Evolutionary conservation across 1,140 invertebrate genomes (phyloP), one percentile per base, ranked within the genome.

Genomic region (Leptopilina clavipes): DNA sequence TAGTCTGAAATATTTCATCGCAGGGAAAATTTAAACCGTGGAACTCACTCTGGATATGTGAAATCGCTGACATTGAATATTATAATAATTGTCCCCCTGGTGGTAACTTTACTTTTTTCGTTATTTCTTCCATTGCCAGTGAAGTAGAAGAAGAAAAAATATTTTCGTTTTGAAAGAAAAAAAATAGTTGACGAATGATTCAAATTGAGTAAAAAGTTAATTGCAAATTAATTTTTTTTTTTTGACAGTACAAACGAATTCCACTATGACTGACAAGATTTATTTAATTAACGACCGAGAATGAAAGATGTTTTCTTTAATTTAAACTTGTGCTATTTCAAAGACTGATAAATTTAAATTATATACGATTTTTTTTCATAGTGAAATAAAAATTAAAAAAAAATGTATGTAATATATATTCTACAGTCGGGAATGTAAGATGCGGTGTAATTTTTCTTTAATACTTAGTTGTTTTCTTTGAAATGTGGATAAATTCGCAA

Each of bases 281-380:
- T n/a, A 52, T 52, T 52, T 17, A 52, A 52, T 52, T 52, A 52
- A 52, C n/a, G 48, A 52, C 14, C 14, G n/a, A 52, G n/a, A 12
- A 40, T 40, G 37, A 17, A n/a, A 52, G n/a, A 52, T 52, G 6
- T 52, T n/a, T 52, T 17, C 14, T 52, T 17, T 52, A 52, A 52
- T 52, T 52, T 52, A 52, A 52, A 52, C 48, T 52, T 52, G 5
- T 48, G 12, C 12, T 52, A 52, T 52, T 52, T 52, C 48, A 52
- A 52, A 17, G 0, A 17, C 48, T 52, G 48, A 52, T 52, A 52
- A 52, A 52, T 52, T 52, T 52, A 52, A 52, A n/a, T 52, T 40
- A 17, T 6, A 45, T n/a, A n/a, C n/a, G n/a, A 10, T 45, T 45
- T 17, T n/a, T 52, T 52, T 52, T 17, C 3, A 8, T 40, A 0